A percentile compares a stretch with the other conserved stretches of the same genome.
These are phyloP conservation scores for Ochropleura plecta DNA, from an alignment of 2,888 invertebrate genomes.

Conservation along the genomic window DNA sequence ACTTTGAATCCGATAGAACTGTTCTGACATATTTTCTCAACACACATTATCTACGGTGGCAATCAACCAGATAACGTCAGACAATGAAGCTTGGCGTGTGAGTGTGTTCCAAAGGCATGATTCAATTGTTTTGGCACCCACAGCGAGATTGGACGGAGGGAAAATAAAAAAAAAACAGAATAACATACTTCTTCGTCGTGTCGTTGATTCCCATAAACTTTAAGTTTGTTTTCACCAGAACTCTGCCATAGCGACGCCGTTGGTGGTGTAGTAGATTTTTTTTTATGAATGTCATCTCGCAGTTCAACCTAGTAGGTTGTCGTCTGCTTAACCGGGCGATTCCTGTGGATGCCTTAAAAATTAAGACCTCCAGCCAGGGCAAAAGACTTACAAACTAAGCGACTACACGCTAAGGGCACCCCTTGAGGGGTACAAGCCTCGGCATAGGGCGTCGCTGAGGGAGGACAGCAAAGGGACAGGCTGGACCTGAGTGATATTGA, in stretches of 20 bases:
- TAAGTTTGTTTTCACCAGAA: neutral
- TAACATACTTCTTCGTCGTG: neutral
- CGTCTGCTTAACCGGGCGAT: too few species aligned
- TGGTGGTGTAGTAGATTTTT: neutral
- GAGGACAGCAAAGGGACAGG: too few species aligned
- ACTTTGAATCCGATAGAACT: too few species aligned
- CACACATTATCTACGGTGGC: conserved; percentile 1
- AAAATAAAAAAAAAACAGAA: neutral
- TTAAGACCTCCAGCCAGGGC: too few species aligned
- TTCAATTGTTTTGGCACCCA: conserved; percentile 8
- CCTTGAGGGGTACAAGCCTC: too few species aligned
- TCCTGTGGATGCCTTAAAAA: too few species aligned
- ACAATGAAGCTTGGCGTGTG: neutral
- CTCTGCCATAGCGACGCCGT: neutral
- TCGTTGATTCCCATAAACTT: neutral
- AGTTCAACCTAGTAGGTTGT: too few species aligned
- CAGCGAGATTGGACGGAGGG: neutral
- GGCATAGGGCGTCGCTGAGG: too few species aligned
- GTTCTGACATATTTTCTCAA: neutral
- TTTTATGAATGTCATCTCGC: too few species aligned
- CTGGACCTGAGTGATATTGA: too few species aligned
- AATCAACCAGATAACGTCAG: conserved; percentile 18
- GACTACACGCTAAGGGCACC: too few species aligned
- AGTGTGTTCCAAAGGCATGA: neutral
- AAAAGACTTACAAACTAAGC: too few species aligned